Evolutionary conservation across 2,888 invertebrate genomes (phyloP), one percentile per base, ranked within the genome.

Genomic region (Rhingia campestris): DNA sequence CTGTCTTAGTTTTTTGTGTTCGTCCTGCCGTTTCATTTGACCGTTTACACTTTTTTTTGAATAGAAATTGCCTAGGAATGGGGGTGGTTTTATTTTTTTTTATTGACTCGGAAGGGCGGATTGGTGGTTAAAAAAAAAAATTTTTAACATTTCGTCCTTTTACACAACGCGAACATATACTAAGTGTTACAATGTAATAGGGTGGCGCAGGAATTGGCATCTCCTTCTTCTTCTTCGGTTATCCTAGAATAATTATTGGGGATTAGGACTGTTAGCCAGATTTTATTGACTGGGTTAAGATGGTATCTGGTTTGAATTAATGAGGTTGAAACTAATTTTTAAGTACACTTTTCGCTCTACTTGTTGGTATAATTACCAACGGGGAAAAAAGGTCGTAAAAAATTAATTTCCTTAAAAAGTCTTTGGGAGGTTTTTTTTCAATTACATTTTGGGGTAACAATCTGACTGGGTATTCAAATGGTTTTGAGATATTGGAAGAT

Each of bases 61-160:
- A 41, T 51, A 22, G 66, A 64, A 53, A 76, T 72, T 67, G 66
- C 1, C 22, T 22, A 22, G 22, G 22, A 2, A 22, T 2, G 22
- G 22, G 22, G 22, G 80, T 69, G 35, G 45, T 66, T 70, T 81
- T 64, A n/a, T 70, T 47, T 64, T 61, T 70, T 75, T 81, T 82
- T 82, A 82, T 82, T 77, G 61, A 82, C 77, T 82, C 53, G 35
- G 72, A 72, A 66, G 76, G 76, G 67, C 61, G 72, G 72, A 81
- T 81, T 77, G 77, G 51, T 51, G 70, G 59, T 67, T 51, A 63
- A 69, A 30, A 35, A 22, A 58, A 63, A 69, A 30, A 35, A 35
- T 73, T 73, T 64, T 47, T 22, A 22, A 64, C 30, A 75, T 54
- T 53, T 82, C 47, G 32, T 74, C n/a, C 53, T 43, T 67, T 76